Base-by-base conservation (phyloP, 2,888 invertebrate species). In the Cephonodes hylas region DNA sequence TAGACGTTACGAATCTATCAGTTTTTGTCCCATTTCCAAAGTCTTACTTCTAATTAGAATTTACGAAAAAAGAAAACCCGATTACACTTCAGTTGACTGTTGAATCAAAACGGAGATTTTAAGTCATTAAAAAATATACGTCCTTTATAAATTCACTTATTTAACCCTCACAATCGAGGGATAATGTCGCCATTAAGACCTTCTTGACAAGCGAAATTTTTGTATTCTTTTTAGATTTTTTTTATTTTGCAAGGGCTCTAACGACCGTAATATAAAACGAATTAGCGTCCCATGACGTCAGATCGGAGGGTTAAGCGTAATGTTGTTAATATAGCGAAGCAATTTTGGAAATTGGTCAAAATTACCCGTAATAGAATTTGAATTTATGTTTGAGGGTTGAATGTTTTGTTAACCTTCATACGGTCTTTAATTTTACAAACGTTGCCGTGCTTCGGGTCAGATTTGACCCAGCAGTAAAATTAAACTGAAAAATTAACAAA, bases 211-310 rank as follows among this genome's bases (percentile, higher is more conserved):
- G 79, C 77, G 70, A 76, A 82, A 80, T 76, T 77, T 77, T 72
- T 79, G 73, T 80, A 71, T 72, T 72, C 73, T 77, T 75, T 77
- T 69, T 64, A 67, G 62, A 68, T 69, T 74, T 77, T 79, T 79
- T 80, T 79, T 76, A 74, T 79, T 77, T 77, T 71, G 67, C 70
- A 74, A 77, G 76, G 82, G 78, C 73, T 75, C 70, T 81, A 84
- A 84, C 80, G 83, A 81, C 79, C 74, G 84, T 77, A 77, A 86
- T 88, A 87, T 86, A 87, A 88, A 84, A 81, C 80, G 83, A 86
- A 88, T 88, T 85, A 87, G 83, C 77, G 77, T 75, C 76, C 80
- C 77, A 64, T 71, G 65, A 67, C 71, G 71, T 67, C 69, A 73
- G 68, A 66, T n/a, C n/a, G 68, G 68, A 68, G 71, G 69, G 70